A percentile compares a stretch with the other conserved stretches of the same genome.
phyloP scores from a whole-genome alignment of 2,888 invertebrate species.

The Odontocerum albicorne region DNA sequence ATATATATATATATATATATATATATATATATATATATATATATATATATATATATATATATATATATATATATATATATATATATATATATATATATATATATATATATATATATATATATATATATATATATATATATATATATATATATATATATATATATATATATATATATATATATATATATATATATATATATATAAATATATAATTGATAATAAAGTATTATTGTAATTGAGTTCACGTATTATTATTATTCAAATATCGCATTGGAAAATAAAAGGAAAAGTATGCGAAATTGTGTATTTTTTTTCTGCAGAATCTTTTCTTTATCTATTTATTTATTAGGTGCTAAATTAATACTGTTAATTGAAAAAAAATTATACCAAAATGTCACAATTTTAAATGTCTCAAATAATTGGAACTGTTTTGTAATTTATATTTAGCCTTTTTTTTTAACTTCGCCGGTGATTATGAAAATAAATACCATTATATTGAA shows the following conservation, averaged over 20 bases:
- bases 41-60: too few relatives aligned
- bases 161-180: slow-evolving; percentile 12
- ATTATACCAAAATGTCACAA: slow-evolving; percentile 38
- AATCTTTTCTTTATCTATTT: slow-evolving; percentile 58
- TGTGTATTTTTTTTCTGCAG: too few relatives aligned
- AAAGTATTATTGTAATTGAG: slow-evolving; percentile 54
- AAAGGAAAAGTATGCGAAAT: too few relatives aligned
- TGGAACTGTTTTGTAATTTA: slow-evolving; percentile 20
- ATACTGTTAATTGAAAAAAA: slow-evolving; percentile 56
- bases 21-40: too few relatives aligned
- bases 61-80: too few relatives aligned
- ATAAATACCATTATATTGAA: slow-evolving; percentile 23
- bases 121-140: too few relatives aligned
- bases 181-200: slow-evolving; percentile 6
- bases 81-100: too few relatives aligned
- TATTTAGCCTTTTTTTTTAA: slow-evolving; percentile 18
- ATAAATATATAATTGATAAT: slow-evolving; percentile 38
- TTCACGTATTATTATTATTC: too few relatives aligned
- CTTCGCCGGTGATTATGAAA: slow-evolving; percentile 17
- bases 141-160: too few relatives aligned
- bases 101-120: too few relatives aligned
- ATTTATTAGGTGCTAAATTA: slow-evolving; percentile 60
- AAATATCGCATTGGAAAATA: too few relatives aligned
- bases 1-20: too few relatives aligned
- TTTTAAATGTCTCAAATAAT: slow-evolving; percentile 24